phyloP scores from a whole-genome alignment of 2,888 invertebrate genomes.

The Euplagia quadripunctaria region DNA sequence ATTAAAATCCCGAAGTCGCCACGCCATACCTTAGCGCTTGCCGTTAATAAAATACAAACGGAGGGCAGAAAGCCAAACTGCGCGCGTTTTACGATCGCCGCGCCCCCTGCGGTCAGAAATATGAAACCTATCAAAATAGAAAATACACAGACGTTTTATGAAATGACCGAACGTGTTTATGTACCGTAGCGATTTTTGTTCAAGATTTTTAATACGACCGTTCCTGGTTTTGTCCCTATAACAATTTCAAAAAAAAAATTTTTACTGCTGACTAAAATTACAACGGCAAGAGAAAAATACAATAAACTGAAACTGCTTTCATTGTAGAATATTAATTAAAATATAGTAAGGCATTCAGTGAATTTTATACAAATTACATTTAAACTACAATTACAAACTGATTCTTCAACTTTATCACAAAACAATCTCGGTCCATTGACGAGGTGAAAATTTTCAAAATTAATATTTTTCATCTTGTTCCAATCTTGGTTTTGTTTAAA shows the following conservation, averaged over 20 bases:
- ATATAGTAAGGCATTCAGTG: no score
- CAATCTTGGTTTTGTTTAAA: no score
- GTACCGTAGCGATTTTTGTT: slow-evolving; percentile 51
- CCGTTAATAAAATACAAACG: slow-evolving; percentile 65
- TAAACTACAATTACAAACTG: no score
- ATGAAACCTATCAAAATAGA: slow-evolving; percentile 77
- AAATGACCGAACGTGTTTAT: slow-evolving; percentile 68
- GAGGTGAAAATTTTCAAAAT: no score
- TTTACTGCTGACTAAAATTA: background rate
- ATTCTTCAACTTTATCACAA: no score
- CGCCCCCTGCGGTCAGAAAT: slow-evolving; percentile 74
- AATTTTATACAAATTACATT: no score
- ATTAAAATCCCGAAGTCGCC: slow-evolving; percentile 55
- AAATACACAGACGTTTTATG: slow-evolving; percentile 67
- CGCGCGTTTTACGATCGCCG: slow-evolving; percentile 63
- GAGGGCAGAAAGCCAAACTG: slow-evolving; percentile 72
- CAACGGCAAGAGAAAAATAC: background rate
- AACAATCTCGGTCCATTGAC: no score
- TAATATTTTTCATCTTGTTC: no score
- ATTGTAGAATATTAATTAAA: no score
- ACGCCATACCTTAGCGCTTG: slow-evolving; percentile 61
- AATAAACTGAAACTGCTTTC: background rate
- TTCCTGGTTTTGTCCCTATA: background rate
- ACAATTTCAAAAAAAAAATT: background rate
- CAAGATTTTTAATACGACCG: slow-evolving; percentile 25